Evolutionary conservation across 2,113 vertebrate genomes (phyloP).

Genomic region (Pygoscelis antarcticus): DNA sequence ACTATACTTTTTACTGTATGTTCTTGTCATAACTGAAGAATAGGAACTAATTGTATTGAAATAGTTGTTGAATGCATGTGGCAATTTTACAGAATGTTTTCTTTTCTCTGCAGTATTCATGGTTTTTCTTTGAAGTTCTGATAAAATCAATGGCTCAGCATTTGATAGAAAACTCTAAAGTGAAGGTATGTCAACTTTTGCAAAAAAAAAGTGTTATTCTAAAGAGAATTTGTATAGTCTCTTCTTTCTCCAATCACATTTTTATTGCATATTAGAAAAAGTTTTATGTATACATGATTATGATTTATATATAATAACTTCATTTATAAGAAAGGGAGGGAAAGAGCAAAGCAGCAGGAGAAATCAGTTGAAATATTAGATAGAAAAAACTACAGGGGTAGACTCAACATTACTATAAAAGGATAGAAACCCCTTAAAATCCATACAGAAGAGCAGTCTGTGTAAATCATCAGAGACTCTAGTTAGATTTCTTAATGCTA

Average conservation of each 20-base stretch:
- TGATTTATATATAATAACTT: not conserved
- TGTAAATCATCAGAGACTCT: not conserved
- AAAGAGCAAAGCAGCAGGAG: not conserved
- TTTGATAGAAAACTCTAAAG: constrained; percentile 91
- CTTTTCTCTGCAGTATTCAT: constrained; percentile 88
- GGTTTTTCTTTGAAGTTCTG: constrained; percentile 98
- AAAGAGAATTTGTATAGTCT: not conserved
- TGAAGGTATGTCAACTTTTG: constrained; percentile 81
- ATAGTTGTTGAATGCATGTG: not conserved
- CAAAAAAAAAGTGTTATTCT: not conserved
- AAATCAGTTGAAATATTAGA: not conserved
- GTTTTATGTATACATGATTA: not conserved
- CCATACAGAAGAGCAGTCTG: not conserved
- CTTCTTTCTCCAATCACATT: not conserved
- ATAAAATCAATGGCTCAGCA: constrained; percentile 98
- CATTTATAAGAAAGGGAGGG: not conserved
- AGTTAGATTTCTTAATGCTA: not conserved
- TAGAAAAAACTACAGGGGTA: not conserved
- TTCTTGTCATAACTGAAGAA: not conserved
- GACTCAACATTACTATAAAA: not conserved
- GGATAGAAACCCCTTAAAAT: not conserved
- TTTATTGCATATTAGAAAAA: not conserved
- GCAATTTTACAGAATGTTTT: not conserved
- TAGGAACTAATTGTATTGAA: not conserved
- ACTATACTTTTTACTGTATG: not conserved